A percentile compares a stretch with the other conserved stretches of the same genome.
Evolutionary conservation across 2,797 vertebrate species (phyloP).

Genomic region (Hydrocynus forskahlii): DNA sequence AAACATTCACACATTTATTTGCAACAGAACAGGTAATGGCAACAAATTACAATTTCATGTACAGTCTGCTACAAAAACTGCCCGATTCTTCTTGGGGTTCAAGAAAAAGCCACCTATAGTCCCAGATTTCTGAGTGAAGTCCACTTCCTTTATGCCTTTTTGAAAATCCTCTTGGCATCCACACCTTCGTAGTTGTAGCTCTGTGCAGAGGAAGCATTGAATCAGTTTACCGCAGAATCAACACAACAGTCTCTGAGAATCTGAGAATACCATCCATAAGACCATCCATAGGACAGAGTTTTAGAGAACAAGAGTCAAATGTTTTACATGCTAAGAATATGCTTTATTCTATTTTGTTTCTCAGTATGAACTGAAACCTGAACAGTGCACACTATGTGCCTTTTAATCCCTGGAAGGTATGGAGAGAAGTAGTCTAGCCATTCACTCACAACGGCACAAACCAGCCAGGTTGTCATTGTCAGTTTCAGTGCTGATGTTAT

Average conservation of each 20-base stretch:
- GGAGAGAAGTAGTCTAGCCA: no score
- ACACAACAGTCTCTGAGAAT: neutral
- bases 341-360: no score
- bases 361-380: no score
- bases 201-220: conserved; percentile 69
- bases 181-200: conserved; percentile 88
- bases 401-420: no score
- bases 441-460: no score
- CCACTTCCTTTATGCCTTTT: conserved; percentile 71
- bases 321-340: no score
- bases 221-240: neutral
- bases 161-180: conserved; percentile 90
- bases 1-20: conserved; percentile 30
- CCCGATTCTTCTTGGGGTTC: neutral
- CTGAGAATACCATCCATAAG: no score
- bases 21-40: neutral
- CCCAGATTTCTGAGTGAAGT: neutral
- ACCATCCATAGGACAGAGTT: no score
- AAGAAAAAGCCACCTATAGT: neutral
- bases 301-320: no score
- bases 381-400: no score
- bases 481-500: no score
- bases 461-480: no score
- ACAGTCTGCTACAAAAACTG: neutral
- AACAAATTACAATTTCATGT: neutral